Evolutionary conservation across 1,140 invertebrate genomes (phyloP).

Genomic region (Cephus cinctus): DNA sequence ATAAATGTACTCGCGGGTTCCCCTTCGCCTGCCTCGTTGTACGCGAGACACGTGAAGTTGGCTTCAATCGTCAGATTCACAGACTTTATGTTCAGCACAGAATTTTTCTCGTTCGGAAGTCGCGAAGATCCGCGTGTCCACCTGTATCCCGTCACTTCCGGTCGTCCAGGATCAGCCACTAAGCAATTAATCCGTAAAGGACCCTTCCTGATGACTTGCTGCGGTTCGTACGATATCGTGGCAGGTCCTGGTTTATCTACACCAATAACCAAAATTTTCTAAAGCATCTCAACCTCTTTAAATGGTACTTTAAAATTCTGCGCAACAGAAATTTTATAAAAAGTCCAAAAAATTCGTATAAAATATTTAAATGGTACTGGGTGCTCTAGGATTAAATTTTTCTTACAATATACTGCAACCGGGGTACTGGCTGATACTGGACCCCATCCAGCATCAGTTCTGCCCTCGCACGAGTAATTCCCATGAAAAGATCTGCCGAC

Average conservation of each 20-base stretch:
- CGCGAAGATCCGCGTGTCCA: slow-evolving; percentile 77
- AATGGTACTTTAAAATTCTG: background rate
- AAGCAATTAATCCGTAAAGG: slow-evolving; percentile 76
- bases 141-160: slow-evolving; percentile 71
- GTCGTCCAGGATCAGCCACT: slow-evolving; percentile 78
- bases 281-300: background rate
- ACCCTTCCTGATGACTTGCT: slow-evolving; percentile 75
- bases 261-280: slow-evolving; percentile 12
- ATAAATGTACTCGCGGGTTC: slow-evolving; percentile 69
- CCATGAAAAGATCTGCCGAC: slow-evolving; percentile 83
- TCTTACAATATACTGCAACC: slow-evolving; percentile 77
- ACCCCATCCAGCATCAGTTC: slow-evolving; percentile 84
- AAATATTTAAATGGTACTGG: no score
- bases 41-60: slow-evolving; percentile 84
- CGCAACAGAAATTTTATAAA: background rate
- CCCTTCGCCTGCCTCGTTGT: slow-evolving; percentile 79
- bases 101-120: slow-evolving; percentile 70
- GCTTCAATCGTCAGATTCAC: slow-evolving; percentile 78
- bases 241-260: slow-evolving; percentile 75
- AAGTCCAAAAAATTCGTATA: background rate
- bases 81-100: slow-evolving; percentile 75
- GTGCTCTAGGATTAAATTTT: slow-evolving; percentile 18
- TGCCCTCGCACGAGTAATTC: slow-evolving; percentile 88
- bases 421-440: slow-evolving; percentile 70
- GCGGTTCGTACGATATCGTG: slow-evolving; percentile 68